These are phyloP conservation scores for Rhagophthalmus giganteus DNA, from an alignment of 2,888 invertebrate genomes.

Conservation along the genomic window DNA sequence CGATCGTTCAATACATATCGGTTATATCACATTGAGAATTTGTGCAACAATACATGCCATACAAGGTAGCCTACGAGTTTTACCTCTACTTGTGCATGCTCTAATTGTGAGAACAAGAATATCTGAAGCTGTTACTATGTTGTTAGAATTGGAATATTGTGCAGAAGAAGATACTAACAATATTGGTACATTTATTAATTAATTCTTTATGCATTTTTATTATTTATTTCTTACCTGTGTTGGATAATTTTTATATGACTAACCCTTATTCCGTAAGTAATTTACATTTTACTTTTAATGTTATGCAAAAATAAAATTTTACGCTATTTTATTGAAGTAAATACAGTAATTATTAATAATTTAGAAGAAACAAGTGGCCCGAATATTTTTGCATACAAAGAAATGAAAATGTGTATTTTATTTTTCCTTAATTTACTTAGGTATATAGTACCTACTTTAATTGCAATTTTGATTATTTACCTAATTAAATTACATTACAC, in stretches of 20 bases:
- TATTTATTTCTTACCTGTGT: not conserved
- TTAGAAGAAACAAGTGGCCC: not conserved
- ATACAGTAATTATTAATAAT: no score
- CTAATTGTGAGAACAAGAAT: constrained; percentile 50
- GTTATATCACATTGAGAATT: constrained; percentile 50
- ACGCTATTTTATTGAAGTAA: no score
- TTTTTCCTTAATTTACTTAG: no score
- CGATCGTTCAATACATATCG: constrained; percentile 51
- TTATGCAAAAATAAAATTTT: not conserved
- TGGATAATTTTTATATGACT: no score
- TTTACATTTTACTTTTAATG: no score
- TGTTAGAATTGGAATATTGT: constrained; percentile 52
- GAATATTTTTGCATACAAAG: not conserved
- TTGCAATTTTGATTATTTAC: no score
- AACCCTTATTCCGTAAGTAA: no score
- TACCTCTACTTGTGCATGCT: constrained; percentile 52
- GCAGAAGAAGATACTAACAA: constrained; percentile 43
- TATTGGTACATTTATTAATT: constrained; percentile 38
- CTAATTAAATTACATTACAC: not conserved
- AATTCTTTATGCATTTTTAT: not conserved
- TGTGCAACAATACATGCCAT: constrained; percentile 48
- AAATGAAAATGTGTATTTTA: no score
- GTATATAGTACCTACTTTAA: no score
- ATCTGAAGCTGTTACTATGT: constrained; percentile 52
- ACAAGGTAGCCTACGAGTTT: constrained; percentile 44